Evolutionary conservation across 2,888 invertebrate species (phyloP).

Genomic region (Agriotes lineatus): DNA sequence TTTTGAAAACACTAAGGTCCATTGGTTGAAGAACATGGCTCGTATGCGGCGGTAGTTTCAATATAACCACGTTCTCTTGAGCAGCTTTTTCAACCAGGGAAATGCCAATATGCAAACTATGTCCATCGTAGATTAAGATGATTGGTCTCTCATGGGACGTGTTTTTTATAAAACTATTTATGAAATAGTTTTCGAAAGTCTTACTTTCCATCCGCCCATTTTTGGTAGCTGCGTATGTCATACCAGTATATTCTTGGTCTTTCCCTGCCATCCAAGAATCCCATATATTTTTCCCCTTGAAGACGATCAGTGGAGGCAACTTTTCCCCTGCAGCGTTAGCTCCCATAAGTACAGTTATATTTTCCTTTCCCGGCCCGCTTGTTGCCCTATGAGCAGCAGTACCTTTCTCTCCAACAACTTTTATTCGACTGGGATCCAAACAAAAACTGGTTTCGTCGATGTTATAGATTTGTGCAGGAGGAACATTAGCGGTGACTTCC

Average conservation of each 20-base stretch:
- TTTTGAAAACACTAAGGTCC: conserved; percentile 52
- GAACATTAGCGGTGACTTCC: conserved; percentile 6
- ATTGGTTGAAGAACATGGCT: conserved; percentile 53
- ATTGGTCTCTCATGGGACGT: conserved; percentile 46
- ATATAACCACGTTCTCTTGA: conserved; percentile 45
- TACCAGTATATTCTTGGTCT: conserved; percentile 45
- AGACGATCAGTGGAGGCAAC: conserved; percentile 55
- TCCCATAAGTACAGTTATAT: conserved; percentile 50
- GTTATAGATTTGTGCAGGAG: conserved; percentile 31
- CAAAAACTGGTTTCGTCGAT: conserved; percentile 41
- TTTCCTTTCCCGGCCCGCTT: conserved; percentile 50
- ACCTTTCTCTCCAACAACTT: conserved; percentile 37
- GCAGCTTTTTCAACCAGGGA: conserved; percentile 48
- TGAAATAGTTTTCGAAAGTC: conserved; percentile 51
- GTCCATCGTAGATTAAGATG: conserved; percentile 54
- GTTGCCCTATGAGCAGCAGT: conserved; percentile 41
- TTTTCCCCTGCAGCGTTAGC: conserved; percentile 48
- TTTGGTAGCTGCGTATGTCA: conserved; percentile 53
- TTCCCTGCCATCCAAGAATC: conserved; percentile 51
- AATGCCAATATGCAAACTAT: conserved; percentile 49
- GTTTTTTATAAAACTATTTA: conserved; percentile 39
- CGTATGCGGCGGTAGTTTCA: conserved; percentile 51
- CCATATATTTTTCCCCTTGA: conserved; percentile 55
- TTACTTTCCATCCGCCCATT: conserved; percentile 54
- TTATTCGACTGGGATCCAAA: conserved; percentile 27